Evolutionary conservation across 2,888 invertebrate genomes (phyloP), one percentile per base, ranked within the genome.

Genomic region (Mantis religiosa): DNA sequence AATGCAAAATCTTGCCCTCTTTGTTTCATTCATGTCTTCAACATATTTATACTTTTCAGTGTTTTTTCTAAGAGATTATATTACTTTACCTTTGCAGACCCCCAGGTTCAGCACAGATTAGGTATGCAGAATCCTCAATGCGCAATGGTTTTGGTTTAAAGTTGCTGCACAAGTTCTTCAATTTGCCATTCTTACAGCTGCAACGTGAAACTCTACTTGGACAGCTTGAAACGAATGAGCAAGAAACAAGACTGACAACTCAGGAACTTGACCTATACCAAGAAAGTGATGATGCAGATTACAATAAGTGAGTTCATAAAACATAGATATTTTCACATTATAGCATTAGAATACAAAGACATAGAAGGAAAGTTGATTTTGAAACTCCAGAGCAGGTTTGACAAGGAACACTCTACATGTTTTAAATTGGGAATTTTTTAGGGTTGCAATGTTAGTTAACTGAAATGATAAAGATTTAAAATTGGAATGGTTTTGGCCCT

Each of bases 41-140:
- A 30, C n/a, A n/a, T 34, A 34, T 34, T 34, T 34, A 8, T 34
- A 8, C 6, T 8, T 30, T 30, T 30, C 30, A 7, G 34, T 7
- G 34, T 34, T 34, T 34, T 7, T 7, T 34, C 34, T 34, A 34
- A 34, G 7, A 34, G 7, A 34, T 7, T 34, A 7, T 34, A 30
- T 4, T 34, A 6, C 34, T 86, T 25, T 71, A 20, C 4, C 8
- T 86, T 88, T 91, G 41, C 89, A 93, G 92, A 88, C 95, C 91
- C 25, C 84, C 91, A 82, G 91, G 95, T 86, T 93, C 95, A 87
- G 95, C 95, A 0, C 95, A 97, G 92, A 95, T 98, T 28, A 95
- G 98, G 54, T 98, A 98, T 92, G 97, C 98, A 0, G 98, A 98
- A 93, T 96, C 98, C 0, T 98, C 98, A 3, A 98, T 99, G 98